Conservation (phyloP, 2,888 invertebrate species). For the Noctua pronuba region DNA sequence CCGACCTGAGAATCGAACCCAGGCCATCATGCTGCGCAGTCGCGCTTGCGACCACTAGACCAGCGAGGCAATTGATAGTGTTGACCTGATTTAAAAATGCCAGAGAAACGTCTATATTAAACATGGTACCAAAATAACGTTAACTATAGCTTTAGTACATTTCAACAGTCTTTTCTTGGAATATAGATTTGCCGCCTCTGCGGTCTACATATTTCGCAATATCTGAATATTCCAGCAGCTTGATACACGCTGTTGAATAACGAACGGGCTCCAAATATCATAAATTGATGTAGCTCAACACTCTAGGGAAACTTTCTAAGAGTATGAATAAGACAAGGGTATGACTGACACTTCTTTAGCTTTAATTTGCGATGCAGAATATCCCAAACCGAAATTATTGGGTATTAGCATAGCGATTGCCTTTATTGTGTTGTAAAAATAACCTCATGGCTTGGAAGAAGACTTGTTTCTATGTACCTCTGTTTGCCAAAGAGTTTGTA, state of each 20-base stretch:
- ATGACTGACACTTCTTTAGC: background rate
- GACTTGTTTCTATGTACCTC: background rate
- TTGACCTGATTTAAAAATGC: background rate
- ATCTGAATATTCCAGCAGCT: conserved; percentile 43
- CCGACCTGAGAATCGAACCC: background rate
- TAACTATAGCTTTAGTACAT: background rate
- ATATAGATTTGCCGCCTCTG: background rate
- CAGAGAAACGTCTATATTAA: background rate
- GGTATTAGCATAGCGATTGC: background rate
- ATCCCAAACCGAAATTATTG: background rate
- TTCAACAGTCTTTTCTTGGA: background rate
- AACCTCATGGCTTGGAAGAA: background rate
- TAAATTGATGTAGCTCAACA: conserved; percentile 40
- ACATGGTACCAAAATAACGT: background rate
- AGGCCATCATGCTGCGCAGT: too few species aligned
- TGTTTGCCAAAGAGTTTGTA: background rate
- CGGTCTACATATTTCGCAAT: conserved; percentile 12
- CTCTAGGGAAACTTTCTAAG: conserved; percentile 9
- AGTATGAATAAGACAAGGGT: conserved; percentile 33
- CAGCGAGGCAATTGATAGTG: too few species aligned
- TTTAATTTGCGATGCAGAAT: background rate
- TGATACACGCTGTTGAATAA: conserved; percentile 45
- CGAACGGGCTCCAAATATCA: conserved; percentile 34
- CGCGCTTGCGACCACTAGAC: too few species aligned
- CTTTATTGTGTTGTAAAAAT: background rate